A percentile compares a stretch with the other conserved stretches of the same genome.
Conservation (phyloP, 2,888 invertebrate genomes). For the Cylloceria caligata region DNA sequence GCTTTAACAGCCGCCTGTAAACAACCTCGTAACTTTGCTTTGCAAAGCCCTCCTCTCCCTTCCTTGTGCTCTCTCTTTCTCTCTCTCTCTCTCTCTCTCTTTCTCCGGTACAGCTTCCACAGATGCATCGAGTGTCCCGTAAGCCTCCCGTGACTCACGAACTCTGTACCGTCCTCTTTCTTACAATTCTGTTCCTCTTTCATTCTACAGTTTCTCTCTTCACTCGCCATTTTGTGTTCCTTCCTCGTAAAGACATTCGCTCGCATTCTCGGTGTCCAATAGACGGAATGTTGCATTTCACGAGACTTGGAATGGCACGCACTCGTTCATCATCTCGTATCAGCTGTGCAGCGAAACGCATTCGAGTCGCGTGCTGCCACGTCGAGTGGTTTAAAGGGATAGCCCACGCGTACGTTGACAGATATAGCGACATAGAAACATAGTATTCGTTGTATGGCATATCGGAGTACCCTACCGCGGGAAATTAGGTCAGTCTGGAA, state of each 20-base stretch:
- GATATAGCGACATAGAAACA: constrained; percentile 16
- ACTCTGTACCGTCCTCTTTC: constrained; percentile 17
- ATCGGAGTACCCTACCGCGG: constrained; percentile 24
- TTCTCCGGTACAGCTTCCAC: constrained; percentile 30
- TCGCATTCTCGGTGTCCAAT: not conserved
- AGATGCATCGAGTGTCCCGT: constrained; percentile 26
- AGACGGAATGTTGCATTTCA: constrained; percentile 3
- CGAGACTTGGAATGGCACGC: not conserved
- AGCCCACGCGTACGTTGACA: too few relatives aligned
- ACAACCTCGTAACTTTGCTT: constrained; percentile 81
- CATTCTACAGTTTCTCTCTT: not conserved
- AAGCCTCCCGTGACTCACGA: constrained; percentile 22
- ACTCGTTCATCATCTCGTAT: constrained; percentile 37
- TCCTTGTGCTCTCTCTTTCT: constrained; percentile 47
- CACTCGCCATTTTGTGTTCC: constrained; percentile 9
- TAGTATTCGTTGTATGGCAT: constrained; percentile 25
- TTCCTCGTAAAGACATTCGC: constrained; percentile 12
- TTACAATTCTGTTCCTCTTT: constrained; percentile 1
- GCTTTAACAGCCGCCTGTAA: constrained; percentile 80
- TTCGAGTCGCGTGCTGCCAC: constrained; percentile 13
- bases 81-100: constrained; percentile 42
- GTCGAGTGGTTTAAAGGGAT: constrained; percentile 20
- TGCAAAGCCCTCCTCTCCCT: constrained; percentile 61
- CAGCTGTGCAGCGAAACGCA: constrained; percentile 1
- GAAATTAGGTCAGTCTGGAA: constrained; percentile 58